Evolutionary conservation across 2,113 vertebrate genomes (phyloP).

Genomic region (Haplochromis burtoni): DNA sequence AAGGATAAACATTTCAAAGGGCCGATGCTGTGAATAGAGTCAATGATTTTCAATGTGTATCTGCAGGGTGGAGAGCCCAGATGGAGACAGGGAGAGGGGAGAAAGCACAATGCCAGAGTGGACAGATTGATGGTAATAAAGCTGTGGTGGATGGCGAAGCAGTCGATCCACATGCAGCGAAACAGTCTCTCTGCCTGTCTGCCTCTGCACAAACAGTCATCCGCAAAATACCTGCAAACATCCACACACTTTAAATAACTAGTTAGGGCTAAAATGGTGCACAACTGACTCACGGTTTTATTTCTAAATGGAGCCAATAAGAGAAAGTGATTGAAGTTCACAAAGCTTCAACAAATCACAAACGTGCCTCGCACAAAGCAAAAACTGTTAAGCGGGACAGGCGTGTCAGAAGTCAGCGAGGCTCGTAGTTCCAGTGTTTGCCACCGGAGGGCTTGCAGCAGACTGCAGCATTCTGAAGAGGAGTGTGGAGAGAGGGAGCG

Average conservation of each 20-base stretch:
- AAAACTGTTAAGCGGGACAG: background rate
- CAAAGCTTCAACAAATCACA: background rate
- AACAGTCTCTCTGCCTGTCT: background rate
- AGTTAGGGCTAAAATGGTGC: constrained; percentile 9
- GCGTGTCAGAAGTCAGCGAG: background rate
- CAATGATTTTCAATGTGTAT: constrained; percentile 58
- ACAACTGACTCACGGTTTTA: background rate
- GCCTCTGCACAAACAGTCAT: background rate
- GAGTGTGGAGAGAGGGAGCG: constrained; percentile 24
- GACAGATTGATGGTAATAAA: constrained; percentile 64
- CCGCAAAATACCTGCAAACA: background rate
- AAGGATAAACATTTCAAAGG: constrained; percentile 68
- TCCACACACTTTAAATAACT: background rate
- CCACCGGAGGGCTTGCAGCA: constrained; percentile 40
- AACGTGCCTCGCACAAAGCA: background rate
- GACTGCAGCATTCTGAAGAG: constrained; percentile 55
- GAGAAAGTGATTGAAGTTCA: background rate
- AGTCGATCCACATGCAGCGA: constrained; percentile 18
- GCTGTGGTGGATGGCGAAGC: constrained; percentile 41
- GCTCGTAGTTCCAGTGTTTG: constrained; percentile 16
- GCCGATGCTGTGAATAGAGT: constrained; percentile 46
- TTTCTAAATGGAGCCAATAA: background rate
- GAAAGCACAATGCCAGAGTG: constrained; percentile 54
- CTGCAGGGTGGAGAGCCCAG: constrained; percentile 54
- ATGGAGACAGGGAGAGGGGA: constrained; percentile 56